Evolutionary conservation across 64 coral and sea anemone genomes (phyloP), one percentile per base, ranked within the genome.

Genomic region (Pocillopora verrucosa): DNA sequence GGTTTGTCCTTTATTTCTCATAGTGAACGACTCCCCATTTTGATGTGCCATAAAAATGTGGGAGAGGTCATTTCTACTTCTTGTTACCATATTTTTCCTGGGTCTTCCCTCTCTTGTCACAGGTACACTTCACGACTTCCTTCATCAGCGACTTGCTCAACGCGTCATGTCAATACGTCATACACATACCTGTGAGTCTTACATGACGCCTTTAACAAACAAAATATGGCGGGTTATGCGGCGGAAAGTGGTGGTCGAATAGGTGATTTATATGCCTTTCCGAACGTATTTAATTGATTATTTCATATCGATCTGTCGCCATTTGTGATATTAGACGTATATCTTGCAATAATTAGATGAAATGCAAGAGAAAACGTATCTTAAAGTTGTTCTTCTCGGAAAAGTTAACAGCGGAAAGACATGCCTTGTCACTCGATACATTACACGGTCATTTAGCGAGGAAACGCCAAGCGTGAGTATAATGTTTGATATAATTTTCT

Each of bases 401-500:
- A 99, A 95, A 93, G 97, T 99, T 11, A 99, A 99, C 86, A 99
- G 97, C 61, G 97, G 97, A 36, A 99, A 99, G 82, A 99, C 97
- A 63, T 99, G 97, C 73, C 73, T 99, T 36, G 97, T 99, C 16
- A 99, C 97, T 1, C 88, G 97, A 45, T 99, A 95, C 68, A 99
- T 99, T 11, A 99, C 97, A 14, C 76, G 94, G 77, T 91, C 97
- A n/a, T 99, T 99, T 51, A 93, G 97, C 62, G 94, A 95, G 59
- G 97, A 99, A 84, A 95, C 94, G 16, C 97, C 97, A 56, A 95
- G 94, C 61, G 97, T 99, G 74, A 89, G 92, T 93, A 88, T 1
- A 16, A 16, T 59, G 35, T 76, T 34, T 65, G 69, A 70, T 34
- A 16, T 45, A 45, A 13, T 12, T 12, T 5, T 36, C 61, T 65